Percentiles rank a stretch among this genome's conserved stretches.
Evolutionary conservation across 2,888 invertebrate species (phyloP).

Genomic region (Melanophora roralis): DNA sequence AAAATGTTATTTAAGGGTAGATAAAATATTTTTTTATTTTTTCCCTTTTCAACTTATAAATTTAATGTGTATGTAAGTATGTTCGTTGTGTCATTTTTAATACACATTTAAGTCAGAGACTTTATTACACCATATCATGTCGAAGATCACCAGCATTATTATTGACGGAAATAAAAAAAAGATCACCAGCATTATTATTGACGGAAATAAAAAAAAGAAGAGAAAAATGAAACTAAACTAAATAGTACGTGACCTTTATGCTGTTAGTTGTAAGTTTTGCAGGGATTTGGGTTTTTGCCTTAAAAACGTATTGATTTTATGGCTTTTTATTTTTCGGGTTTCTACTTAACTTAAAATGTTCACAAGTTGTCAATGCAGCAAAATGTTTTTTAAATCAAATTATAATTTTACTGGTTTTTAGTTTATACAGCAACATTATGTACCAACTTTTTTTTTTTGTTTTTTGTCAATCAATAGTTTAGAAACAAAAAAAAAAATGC

Average conservation of each 20-base stretch:
- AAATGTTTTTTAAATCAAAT: constrained; percentile 39
- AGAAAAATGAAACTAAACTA: not conserved
- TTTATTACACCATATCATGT: constrained; percentile 45
- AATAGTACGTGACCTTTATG: constrained; percentile 53
- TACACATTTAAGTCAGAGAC: constrained; percentile 9
- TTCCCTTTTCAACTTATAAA: too few species aligned
- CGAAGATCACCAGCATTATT: constrained; percentile 42
- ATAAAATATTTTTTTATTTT: not conserved
- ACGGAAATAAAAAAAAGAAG: not conserved
- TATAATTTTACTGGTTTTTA: constrained; percentile 17
- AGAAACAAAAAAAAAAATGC: not conserved
- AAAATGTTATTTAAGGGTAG: not conserved
- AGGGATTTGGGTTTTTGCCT: not conserved
- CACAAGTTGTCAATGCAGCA: constrained; percentile 53
- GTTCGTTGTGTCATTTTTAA: not conserved
- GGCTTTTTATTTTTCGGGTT: not conserved
- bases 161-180: not conserved
- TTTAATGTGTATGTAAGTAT: too few species aligned
- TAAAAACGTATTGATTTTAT: not conserved
- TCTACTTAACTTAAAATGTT: constrained; percentile 29
- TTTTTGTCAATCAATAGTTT: not conserved
- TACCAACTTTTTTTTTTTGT: not conserved
- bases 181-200: constrained; percentile 1
- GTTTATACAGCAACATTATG: not conserved
- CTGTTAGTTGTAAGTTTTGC: constrained; percentile 22